Base-by-base conservation (phyloP, 2,113 vertebrate species). In the Hucho hucho region DNA sequence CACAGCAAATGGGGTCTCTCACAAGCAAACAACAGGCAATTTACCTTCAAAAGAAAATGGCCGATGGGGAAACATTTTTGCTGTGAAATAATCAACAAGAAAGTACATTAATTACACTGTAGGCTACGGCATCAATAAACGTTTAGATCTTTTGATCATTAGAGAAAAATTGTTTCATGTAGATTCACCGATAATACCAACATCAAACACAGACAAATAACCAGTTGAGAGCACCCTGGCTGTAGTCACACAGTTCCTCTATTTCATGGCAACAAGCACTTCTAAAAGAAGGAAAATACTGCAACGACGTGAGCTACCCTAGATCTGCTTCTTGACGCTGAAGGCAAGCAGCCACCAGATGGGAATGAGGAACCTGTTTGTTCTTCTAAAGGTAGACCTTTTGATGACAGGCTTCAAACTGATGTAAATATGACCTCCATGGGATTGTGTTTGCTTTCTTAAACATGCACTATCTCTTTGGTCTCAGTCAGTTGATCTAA, bases 1-100 rank as follows among this genome's bases (percentile, higher is more conserved):
- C 49, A 66, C 59, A 72, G 69, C 25, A 37, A 81, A 69, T 71
- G 47, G 64, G 64, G 61, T 71, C 53, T 29, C 74, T 81, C 77
- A 69, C 56, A 59, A 59, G 49, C 43, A 28, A 71, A 79, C 61
- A 78, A 74, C 53, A 75, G 74, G 53, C 56, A 75, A 69, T 76
- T 75, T 70, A 71, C 67, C 59, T 73, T 77, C 20, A 75, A 77
- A 72, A 59, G 25, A 20, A 28, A 65, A 75, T 65, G 26, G 64
- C 14, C 9, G 4, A 7, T 22, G 68, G 24, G 29, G 13, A 13
- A 29, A 72, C 49, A 25, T 37, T 68, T 49, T 24, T 53, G 64
- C 64, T 72, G 24, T 46, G 28, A 67, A 6, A 28, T 71, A 61
- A 70, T 64, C 6, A 32, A 25, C 16, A 69, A 64, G 46, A 70